Percentiles rank a stretch among this genome's conserved stretches.
These are phyloP conservation scores for Orthosia cruda DNA, from an alignment of 2,888 invertebrate genomes.

Conservation along the genomic window DNA sequence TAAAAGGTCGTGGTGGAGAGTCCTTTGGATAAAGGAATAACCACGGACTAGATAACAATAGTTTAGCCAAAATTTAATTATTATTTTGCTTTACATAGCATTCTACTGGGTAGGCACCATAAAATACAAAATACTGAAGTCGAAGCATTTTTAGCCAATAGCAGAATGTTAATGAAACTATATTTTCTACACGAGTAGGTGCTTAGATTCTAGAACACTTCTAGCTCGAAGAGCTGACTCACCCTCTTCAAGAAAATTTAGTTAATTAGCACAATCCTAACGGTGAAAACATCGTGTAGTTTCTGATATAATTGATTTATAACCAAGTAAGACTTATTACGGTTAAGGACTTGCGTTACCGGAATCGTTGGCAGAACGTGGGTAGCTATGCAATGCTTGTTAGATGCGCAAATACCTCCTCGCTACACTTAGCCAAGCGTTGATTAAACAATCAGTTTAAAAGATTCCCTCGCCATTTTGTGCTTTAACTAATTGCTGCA, in stretches of 20 bases:
- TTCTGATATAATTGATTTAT: constrained; percentile 58
- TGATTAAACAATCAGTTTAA: constrained; percentile 34
- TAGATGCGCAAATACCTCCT: constrained; percentile 47
- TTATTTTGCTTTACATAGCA: not conserved
- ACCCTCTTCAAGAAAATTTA: constrained; percentile 24
- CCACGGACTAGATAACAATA: not conserved
- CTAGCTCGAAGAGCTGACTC: constrained; percentile 6
- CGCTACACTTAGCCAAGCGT: constrained; percentile 44
- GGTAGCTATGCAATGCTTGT: constrained; percentile 55
- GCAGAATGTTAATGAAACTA: constrained; percentile 6
- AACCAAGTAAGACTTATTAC: constrained; percentile 41
- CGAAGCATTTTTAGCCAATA: not conserved
- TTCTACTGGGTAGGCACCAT: not conserved
- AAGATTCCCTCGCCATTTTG: constrained; percentile 11
- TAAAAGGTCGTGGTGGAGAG: not conserved
- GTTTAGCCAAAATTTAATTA: not conserved
- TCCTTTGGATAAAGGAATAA: not conserved
- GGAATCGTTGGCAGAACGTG: constrained; percentile 51
- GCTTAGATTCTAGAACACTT: not conserved
- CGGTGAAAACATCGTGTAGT: constrained; percentile 43
- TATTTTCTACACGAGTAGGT: not conserved
- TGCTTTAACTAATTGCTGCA: not conserved
- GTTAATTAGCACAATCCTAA: constrained; percentile 46
- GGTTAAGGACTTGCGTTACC: constrained; percentile 56
- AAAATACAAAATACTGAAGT: not conserved